Evolutionary conservation across 2,888 invertebrate species (phyloP), one percentile per base, ranked within the genome.

Genomic region (Sthenelais limicola): DNA sequence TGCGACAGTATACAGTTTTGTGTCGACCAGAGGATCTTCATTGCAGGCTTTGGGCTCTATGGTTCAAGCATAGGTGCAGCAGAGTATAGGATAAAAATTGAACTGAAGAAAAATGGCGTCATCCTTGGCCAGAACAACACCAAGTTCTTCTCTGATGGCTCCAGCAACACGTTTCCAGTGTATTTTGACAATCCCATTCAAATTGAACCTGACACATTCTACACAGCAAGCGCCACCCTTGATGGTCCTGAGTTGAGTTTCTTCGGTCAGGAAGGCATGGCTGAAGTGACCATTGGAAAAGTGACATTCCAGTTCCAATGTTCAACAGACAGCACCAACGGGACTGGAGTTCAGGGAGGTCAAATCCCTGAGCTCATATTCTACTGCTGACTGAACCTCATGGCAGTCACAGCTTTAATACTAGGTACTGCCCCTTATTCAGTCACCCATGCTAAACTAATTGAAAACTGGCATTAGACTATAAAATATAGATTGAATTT

Each of bases 241-340:
- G 97, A 97, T 86, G 97, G 97, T 15, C 93, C 93, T 73, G 97
- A 97, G 87, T 89, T 98, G 79, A 96, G 96, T 89, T 98, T 97
- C 88, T 98, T 97, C 88, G 97, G 97, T 5, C 97, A 97, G 88
- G 97, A 98, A 88, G 97, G 97, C 28, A 92, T 97, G 91, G 95
- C 95, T 83, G 97, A 97, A 89, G 94, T 97, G 52, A 93, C 93
- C 87, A 81, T 81, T 79, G 96, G 96, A 3, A 94, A 93, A 84
- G 96, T 97, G 73, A 96, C 95, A 77, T 97, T 97, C 90, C 97
- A 97, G 89, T 98, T 97, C 89, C 97, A 97, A 88, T 97, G 97
- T 89, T 97, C 96, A 69, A 95, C 96, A 5, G 97, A 97, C 86
- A 96, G 96, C 89, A 98, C 97, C 71, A 98, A 98, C 84, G 97